phyloP scores from a whole-genome alignment of 2,888 invertebrate genomes.

The Hetaerina titia region DNA sequence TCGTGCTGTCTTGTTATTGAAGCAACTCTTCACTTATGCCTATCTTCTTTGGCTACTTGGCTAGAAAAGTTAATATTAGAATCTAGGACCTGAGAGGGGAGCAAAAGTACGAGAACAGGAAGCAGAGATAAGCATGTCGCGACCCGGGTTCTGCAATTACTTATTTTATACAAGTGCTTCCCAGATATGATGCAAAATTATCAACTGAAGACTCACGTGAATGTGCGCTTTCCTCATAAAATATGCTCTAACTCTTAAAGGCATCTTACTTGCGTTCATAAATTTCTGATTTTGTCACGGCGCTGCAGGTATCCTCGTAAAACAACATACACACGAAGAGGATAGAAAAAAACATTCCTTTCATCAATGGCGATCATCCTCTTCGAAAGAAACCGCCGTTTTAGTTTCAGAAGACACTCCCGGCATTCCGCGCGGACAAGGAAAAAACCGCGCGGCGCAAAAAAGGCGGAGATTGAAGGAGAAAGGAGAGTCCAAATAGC shows the following conservation, averaged over 20 bases:
- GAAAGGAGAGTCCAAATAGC: conserved; percentile 3
- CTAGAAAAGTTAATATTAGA: too few species aligned
- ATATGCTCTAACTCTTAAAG: background rate
- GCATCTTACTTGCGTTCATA: background rate
- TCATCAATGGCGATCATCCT: background rate
- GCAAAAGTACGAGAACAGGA: too few species aligned
- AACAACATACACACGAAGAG: background rate
- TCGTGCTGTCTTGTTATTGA: too few species aligned
- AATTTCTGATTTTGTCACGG: background rate
- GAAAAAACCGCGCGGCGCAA: background rate
- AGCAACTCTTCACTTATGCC: too few species aligned
- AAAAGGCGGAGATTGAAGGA: background rate
- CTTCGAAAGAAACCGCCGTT: background rate
- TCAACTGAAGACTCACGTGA: background rate
- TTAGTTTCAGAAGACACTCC: background rate
- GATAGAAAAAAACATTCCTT: background rate
- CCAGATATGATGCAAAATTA: background rate
- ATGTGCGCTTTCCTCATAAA: background rate
- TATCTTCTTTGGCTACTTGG: too few species aligned
- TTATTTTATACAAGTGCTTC: background rate
- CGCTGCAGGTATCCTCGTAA: background rate
- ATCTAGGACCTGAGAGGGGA: too few species aligned
- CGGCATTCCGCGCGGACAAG: background rate
- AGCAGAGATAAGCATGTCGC: background rate
- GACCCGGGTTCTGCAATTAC: background rate